Percentiles rank a stretch among this genome's conserved stretches.
Conservation (phyloP, 1,140 invertebrate genomes). For the Cyclargus thomasi region DNA sequence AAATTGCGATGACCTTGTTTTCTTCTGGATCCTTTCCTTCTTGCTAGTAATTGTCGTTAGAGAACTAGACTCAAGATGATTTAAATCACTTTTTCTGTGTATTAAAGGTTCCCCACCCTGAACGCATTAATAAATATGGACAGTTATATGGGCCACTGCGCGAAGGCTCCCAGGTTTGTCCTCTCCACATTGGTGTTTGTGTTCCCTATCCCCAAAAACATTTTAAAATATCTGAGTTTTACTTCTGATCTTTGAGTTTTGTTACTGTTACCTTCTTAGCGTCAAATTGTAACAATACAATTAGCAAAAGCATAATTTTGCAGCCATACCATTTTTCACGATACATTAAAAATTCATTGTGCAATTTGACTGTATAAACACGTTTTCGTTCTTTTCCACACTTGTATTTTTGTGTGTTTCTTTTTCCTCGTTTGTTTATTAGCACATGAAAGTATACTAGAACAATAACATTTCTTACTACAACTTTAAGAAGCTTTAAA, state of each 20-base stretch:
- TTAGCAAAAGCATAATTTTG: constrained; percentile 28
- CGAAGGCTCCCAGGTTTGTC: constrained; percentile 75
- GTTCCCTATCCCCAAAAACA: constrained; percentile 55
- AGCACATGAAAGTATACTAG: constrained; percentile 69
- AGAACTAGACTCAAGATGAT: constrained; percentile 37
- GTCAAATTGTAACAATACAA: constrained; percentile 29
- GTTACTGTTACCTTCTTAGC: constrained; percentile 23
- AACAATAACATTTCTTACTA: constrained; percentile 13
- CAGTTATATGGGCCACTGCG: constrained; percentile 74
- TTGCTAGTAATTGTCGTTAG: constrained; percentile 45
- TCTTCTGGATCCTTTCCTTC: constrained; percentile 42
- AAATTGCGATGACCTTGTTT: constrained; percentile 33
- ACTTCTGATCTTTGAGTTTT: constrained; percentile 36
- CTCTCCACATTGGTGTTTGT: constrained; percentile 72
- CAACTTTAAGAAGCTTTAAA: constrained; percentile 25
- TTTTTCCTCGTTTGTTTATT: constrained; percentile 64
- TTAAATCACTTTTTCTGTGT: constrained; percentile 70
- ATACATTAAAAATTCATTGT: constrained; percentile 32
- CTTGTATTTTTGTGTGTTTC: constrained; percentile 38
- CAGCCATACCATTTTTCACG: constrained; percentile 22
- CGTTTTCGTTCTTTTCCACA: constrained; percentile 43
- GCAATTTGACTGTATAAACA: constrained; percentile 48
- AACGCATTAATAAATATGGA: constrained; percentile 76
- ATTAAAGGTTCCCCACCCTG: constrained; percentile 75
- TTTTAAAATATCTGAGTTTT: constrained; percentile 36